Evolutionary conservation across 2,888 invertebrate species (phyloP), one percentile per base, ranked within the genome.

Genomic region (Selenia dentaria): DNA sequence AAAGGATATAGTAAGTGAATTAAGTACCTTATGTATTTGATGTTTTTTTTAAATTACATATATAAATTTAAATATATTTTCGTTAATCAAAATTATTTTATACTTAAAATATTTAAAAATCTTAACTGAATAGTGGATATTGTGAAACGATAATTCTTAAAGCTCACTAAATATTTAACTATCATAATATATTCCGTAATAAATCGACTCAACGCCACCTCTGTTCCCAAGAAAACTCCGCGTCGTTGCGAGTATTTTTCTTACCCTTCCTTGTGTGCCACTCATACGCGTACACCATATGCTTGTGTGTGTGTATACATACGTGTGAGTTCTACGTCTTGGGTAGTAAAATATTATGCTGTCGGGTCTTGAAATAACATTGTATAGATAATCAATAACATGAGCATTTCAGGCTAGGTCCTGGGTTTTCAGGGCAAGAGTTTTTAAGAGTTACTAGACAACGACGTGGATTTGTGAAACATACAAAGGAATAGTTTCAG

Each of bases 311-410:
- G 64, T 58, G 59, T 0, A 9, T 5, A 1, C 64, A 58, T 54
- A 41, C 59, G 70, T 74, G 76, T 78, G 76, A 74, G 78, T 52
- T 68, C 4, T 64, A 63, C 63, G 79, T 72, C 82, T 82, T 73
- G 80, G 90, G 84, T 85, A 87, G 87, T 90, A 90, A 90, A 90
- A 90, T 90, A 90, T 90, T 90, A 90, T 88, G 87, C 90, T 86
- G 88, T 84, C 86, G 88, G 75, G 79, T 80, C 84, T 84, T 76
- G 87, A 86, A 90, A 90, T 89, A 90, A 90, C 90, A 89, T 89
- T 90, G 90, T 90, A 90, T 90, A 85, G 90, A 88, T 89, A 90
- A 90, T 90, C 90, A 90, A 90, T 90, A 90, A 81, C 79, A 65
- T 69, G 63, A 60, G 60, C 25, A 41, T 47, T 46, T 84, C 84